Evolutionary conservation across 2,797 vertebrate species (phyloP).

Genomic region (Loris lydekkerianus): DNA sequence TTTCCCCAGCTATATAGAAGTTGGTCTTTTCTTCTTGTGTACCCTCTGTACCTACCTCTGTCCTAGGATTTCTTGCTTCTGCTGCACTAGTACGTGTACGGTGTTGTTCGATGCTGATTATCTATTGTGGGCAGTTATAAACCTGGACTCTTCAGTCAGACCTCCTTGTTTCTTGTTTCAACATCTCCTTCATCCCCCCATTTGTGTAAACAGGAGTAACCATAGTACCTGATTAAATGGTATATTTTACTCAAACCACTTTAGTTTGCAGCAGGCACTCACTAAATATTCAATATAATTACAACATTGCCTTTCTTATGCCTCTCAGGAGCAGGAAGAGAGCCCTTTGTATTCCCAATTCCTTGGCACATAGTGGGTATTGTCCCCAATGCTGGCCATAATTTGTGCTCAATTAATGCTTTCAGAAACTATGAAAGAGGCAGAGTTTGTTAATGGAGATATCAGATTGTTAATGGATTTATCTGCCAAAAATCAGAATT

Average conservation of each 20-base stretch:
- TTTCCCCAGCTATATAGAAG: too few relatives aligned
- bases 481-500: fast-evolving
- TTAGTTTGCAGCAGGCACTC: background rate
- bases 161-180: background rate
- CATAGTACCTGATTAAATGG: background rate
- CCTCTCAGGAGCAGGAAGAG: background rate
- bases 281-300: fast-evolving
- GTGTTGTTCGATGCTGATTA: background rate
- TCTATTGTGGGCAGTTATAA: background rate
- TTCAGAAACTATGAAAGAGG: background rate
- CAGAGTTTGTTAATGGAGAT: background rate
- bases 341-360: background rate
- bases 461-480: background rate
- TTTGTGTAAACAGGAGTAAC: fast-evolving
- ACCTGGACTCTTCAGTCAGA: fast-evolving
- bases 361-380: background rate
- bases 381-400: too few relatives aligned
- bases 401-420: background rate
- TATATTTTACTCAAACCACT: fast-evolving
- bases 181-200: background rate
- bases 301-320: background rate
- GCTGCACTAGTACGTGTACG: background rate
- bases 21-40: fast-evolving
- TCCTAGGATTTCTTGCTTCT: fast-evolving
- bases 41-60: fast-evolving